Percentiles rank a stretch among this genome's conserved stretches.
These are phyloP conservation scores for Malthinus flaveolus DNA, from an alignment of 2,888 invertebrate species.

Conservation along the genomic window DNA sequence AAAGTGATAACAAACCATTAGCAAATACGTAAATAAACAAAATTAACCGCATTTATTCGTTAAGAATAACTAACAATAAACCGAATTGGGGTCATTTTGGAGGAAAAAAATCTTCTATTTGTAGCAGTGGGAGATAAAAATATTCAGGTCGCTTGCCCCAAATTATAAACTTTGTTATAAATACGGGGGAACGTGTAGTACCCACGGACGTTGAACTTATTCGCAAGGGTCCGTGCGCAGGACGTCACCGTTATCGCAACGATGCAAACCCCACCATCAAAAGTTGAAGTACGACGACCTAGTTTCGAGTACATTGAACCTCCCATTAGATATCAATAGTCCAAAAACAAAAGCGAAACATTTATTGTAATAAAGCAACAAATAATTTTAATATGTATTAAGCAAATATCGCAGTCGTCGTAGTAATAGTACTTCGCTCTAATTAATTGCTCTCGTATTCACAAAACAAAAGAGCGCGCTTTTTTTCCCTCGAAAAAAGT, in stretches of 20 bases:
- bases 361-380: constrained; percentile 11
- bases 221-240: constrained; percentile 38
- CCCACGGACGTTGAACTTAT: constrained; percentile 41
- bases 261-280: constrained; percentile 39
- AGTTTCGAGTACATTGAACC: constrained; percentile 43
- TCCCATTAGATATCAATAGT: constrained; percentile 31
- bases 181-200: constrained; percentile 37
- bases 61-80: constrained; percentile 11
- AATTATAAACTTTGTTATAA: constrained; percentile 41
- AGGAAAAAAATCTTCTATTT: constrained; percentile 35
- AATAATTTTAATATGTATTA: background rate
- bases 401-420: background rate
- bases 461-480: background rate
- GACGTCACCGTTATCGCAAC: constrained; percentile 40
- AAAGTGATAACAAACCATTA: constrained; percentile 3
- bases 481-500: background rate
- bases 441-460: background rate
- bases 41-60: constrained; percentile 14
- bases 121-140: constrained; percentile 38
- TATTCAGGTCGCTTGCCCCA: constrained; percentile 41
- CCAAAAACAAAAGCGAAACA: constrained; percentile 38
- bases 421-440: background rate
- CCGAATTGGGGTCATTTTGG: constrained; percentile 24
- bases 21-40: constrained; percentile 2
- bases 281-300: constrained; percentile 40